Conservation (phyloP, 2,797 vertebrate genomes). For the Pogoniulus pusillus region DNA sequence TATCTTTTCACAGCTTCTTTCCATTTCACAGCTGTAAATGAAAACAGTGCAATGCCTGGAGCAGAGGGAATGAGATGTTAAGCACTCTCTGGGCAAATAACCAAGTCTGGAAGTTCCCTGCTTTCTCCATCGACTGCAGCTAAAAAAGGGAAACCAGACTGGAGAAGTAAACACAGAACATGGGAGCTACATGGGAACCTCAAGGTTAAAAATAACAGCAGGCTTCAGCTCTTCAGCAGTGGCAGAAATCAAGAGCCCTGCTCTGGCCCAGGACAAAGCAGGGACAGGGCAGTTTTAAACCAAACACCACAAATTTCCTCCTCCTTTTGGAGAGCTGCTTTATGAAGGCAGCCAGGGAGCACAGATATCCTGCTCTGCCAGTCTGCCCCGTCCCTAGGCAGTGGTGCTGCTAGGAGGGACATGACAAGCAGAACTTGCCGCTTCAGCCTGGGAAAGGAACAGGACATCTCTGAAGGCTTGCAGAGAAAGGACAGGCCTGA, state of each 20-base stretch:
- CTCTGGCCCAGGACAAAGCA: slow-evolving; percentile 25
- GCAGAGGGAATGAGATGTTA: background rate
- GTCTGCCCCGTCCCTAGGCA: slow-evolving; percentile 1
- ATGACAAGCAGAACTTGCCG: slow-evolving; percentile 30
- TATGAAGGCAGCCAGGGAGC: slow-evolving; percentile 11
- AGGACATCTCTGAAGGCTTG: background rate
- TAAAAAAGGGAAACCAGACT: slow-evolving; percentile 35
- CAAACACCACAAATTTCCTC: slow-evolving; percentile 2
- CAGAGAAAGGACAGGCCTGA: background rate
- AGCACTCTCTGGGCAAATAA: slow-evolving; percentile 12
- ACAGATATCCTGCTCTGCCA: slow-evolving; percentile 18
- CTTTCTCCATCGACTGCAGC: slow-evolving; percentile 22
- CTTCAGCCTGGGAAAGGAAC: slow-evolving; percentile 25
- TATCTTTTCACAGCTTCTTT: slow-evolving; percentile 34
- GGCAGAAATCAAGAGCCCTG: slow-evolving; percentile 18
- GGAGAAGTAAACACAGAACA: slow-evolving; percentile 15
- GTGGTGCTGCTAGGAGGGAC: slow-evolving; percentile 16
- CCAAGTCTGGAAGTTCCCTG: slow-evolving; percentile 32
- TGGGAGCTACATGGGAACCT: slow-evolving; percentile 48
- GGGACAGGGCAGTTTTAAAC: background rate
- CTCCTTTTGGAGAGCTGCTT: background rate
- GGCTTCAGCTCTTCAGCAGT: background rate
- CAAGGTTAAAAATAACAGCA: slow-evolving; percentile 48
- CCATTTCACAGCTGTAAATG: slow-evolving; percentile 58
- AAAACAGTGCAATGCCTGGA: background rate